A percentile compares a stretch with the other conserved stretches of the same genome.
These are phyloP conservation scores for Muntiacus reevesi DNA, from an alignment of 2,113 vertebrate genomes.

Conservation along the genomic window DNA sequence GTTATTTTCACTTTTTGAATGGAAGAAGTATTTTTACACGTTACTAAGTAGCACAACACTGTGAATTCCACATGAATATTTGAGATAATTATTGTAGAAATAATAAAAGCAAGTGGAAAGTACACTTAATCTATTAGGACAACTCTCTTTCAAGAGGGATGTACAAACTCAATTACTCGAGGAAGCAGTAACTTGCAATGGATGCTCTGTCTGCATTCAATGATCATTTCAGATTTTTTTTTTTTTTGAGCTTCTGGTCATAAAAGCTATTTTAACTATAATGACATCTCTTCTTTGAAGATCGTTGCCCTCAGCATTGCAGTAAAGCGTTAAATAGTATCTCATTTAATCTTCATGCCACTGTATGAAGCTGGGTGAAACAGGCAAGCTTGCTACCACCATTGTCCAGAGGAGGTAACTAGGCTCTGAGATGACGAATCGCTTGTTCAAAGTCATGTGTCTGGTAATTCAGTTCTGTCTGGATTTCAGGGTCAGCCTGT, in stretches of 20 bases:
- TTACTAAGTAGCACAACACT: neutral
- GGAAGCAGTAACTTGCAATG: neutral
- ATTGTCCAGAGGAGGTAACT: neutral
- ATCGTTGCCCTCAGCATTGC: too few relatives aligned
- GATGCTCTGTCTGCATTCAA: neutral
- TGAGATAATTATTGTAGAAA: neutral
- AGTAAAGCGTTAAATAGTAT: neutral
- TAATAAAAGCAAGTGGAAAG: neutral
- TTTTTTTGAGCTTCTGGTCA: neutral
- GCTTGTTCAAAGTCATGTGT: neutral
- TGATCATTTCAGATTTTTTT: neutral
- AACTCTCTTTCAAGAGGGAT: neutral
- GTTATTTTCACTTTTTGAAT: neutral
- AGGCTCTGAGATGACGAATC: neutral
- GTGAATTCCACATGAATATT: neutral
- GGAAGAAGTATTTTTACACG: neutral
- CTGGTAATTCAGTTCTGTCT: neutral
- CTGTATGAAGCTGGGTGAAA: accelerated
- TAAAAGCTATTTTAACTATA: neutral
- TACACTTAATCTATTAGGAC: neutral
- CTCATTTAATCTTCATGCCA: neutral
- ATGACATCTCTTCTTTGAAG: neutral
- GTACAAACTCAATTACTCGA: neutral
- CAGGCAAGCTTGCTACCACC: too few relatives aligned
- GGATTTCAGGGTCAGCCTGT: neutral